phyloP scores from a whole-genome alignment of 2,113 vertebrate genomes.

The Zosterops hypoxanthus region DNA sequence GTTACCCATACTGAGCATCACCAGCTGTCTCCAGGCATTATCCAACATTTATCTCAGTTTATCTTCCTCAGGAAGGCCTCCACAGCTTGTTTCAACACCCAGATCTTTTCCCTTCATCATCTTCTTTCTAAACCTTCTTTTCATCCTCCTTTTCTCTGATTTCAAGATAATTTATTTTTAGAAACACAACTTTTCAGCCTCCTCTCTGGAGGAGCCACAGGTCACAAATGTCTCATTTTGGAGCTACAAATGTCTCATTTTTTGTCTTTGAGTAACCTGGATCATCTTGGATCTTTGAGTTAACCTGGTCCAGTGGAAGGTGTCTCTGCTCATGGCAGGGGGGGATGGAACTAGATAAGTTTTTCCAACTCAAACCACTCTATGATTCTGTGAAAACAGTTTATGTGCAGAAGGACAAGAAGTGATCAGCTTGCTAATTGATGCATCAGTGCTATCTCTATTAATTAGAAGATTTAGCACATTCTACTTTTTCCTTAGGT shows the following conservation, averaged over 20 bases:
- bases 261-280: background rate
- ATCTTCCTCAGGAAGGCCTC: background rate
- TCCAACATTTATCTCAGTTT: background rate
- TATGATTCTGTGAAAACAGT: background rate
- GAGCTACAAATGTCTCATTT: background rate
- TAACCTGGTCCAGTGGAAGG: background rate
- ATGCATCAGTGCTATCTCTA: background rate
- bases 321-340: background rate
- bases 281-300: background rate
- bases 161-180: background rate
- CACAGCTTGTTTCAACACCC: background rate
- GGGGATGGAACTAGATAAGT: background rate
- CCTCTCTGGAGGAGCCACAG: background rate
- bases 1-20: background rate
- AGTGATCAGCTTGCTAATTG: background rate
- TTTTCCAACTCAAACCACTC: background rate
- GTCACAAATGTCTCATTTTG: background rate
- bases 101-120: background rate
- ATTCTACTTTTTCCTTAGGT: background rate
- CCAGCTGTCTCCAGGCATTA: background rate
- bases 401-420: background rate
- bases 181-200: background rate
- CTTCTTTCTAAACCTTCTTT: background rate
- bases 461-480: background rate
- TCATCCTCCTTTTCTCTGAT: background rate